Evolutionary conservation across 2,888 invertebrate genomes (phyloP), one percentile per base, ranked within the genome.

Genomic region (Helleia helle): DNA sequence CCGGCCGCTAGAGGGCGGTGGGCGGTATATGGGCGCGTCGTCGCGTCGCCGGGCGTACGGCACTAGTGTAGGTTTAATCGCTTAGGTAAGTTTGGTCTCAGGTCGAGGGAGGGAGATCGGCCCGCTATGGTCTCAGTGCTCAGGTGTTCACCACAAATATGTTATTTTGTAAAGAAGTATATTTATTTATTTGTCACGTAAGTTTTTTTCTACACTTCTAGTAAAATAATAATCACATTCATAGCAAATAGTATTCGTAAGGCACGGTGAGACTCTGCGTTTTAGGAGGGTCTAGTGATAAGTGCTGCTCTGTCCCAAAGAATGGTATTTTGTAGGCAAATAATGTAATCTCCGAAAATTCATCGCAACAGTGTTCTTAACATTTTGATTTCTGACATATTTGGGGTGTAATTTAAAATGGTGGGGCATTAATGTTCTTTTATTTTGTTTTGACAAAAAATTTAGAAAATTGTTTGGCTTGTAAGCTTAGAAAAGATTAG

Each of bases 161-260:
- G 68, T 80, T 79, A 77, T 79, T 81, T 80, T 81, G 71, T 81
- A 81, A 79, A 81, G 77, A 80, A 67, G 71, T 73, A 75, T 80
- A 81, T 79, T 76, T 81, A 81, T 83, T 81, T 83, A 79, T 81
- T 81, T 71, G 70, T 67, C 59, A 67, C 57, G 58, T 67, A 65
- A 69, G 71, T 56, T 75, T 65, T 57, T 54, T 48, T 50, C 43
- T 42, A 64, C 22, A 22, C 68, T 59, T 59, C 58, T 57, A 71
- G 71, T 72, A 61, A 63, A 62, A 61, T 47, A 45, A 42, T 48
- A 50, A 50, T 49, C 37, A 36, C 36, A 65, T 60, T 64, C 65
- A 55, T 83, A 81, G 81, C 65, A 53, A 80, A 77, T 75, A 71
- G 55, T 81, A 77, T 75, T 55, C 51, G 26, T 59, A 65, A 61